Evolutionary conservation across 2,888 invertebrate species (phyloP), one percentile per base, ranked within the genome.

Genomic region (Gastrophysa polygoni): DNA sequence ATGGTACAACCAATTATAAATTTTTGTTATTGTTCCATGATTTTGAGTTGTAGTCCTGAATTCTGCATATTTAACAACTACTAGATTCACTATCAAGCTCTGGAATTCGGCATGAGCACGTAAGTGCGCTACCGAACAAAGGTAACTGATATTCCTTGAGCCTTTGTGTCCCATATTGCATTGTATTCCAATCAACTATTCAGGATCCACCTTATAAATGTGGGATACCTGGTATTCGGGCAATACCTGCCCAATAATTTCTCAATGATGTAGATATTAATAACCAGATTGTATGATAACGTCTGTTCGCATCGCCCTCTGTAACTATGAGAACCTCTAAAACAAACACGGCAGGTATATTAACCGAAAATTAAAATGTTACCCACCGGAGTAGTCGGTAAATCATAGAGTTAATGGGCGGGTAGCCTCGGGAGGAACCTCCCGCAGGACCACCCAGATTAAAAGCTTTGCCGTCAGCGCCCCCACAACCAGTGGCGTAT

Each of bases 281-380:
- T n/a, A 59, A 52, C 34, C 46, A 7, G 24, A 24, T 24, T 24
- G 7, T 7, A 3, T 24, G 24, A 24, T 24, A 5, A 24, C 3
- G 38, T 14, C 14, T 38, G 38, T 1, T 14, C 28, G 20, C 14
- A 17, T 3, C 16, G 24, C 18, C 16, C 46, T 18, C 7, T 46
- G n/a, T 16, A 14, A 59, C 46, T 59, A 63, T 63, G 59, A 52
- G 59, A 59, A 63, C 59, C 44, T 56, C 46, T 64, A 61, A 61
- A 64, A 64, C 64, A 64, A 64, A 64, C 60, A 64, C 58, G 50
- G 68, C 71, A 75, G 75, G 74, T 75, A 75, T 74, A 75, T 75
- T 73, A 75, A 73, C 73, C 61, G 73, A 75, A 75, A 75, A 75
- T 75, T 75, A 75, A 75, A 75, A 75, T 73, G 75, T 76, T 72